phyloP scores from a whole-genome alignment of 2,888 invertebrate genomes.

The Drosophila algonquin region DNA sequence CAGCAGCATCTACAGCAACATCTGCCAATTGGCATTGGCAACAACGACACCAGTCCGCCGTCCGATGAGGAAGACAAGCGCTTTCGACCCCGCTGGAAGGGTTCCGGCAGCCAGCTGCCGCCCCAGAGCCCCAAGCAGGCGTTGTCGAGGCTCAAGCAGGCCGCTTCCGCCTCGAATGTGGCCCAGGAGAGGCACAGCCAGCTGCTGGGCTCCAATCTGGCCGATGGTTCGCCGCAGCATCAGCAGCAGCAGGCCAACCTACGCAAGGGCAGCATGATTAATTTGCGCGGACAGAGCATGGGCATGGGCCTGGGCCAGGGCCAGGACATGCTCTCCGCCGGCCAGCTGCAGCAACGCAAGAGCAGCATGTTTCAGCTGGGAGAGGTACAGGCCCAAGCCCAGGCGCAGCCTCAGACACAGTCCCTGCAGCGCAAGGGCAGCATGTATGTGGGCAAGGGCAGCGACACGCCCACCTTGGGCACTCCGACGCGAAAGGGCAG shows the following conservation, averaged over 20 bases:
- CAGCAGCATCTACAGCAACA: constrained; percentile 60
- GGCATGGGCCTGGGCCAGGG: not conserved
- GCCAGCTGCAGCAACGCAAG: constrained; percentile 64
- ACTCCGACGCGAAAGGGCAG: constrained; percentile 66
- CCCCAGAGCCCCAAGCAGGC: constrained; percentile 80
- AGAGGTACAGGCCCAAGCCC: constrained; percentile 40
- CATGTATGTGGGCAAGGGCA: constrained; percentile 56
- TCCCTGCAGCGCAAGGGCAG: constrained; percentile 69
- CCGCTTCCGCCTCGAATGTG: constrained; percentile 81
- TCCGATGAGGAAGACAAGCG: constrained; percentile 85
- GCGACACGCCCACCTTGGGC: constrained; percentile 54
- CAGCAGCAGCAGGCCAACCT: constrained; percentile 16
- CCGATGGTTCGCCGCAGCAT: constrained; percentile 46
- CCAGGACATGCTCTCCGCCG: constrained; percentile 40
- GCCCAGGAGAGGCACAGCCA: constrained; percentile 68
- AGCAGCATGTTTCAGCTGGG: constrained; percentile 72
- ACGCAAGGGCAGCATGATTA: constrained; percentile 78
- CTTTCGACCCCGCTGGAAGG: constrained; percentile 82
- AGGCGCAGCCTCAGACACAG: constrained; percentile 13
- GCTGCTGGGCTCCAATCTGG: constrained; percentile 54
- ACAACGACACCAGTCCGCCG: constrained; percentile 85
- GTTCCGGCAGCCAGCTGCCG: constrained; percentile 79
- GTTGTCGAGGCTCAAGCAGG: constrained; percentile 81
- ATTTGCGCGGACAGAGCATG: constrained; percentile 48
- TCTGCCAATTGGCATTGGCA: constrained; percentile 82